Evolutionary conservation across 2,797 vertebrate genomes (phyloP).

Genomic region (Alosa sapidissima): DNA sequence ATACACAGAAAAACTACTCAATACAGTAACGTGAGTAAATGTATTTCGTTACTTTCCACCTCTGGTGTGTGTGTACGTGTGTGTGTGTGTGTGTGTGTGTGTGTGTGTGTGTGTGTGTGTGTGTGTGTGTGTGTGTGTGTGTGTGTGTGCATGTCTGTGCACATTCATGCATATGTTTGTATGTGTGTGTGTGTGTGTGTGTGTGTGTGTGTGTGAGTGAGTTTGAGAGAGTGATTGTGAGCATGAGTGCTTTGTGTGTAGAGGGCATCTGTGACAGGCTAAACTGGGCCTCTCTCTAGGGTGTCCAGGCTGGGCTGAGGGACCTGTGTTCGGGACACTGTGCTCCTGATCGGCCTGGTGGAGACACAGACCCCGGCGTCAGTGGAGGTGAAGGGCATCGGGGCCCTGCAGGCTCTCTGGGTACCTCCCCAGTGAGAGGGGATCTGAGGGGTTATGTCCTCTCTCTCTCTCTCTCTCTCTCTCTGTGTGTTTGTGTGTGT

Average conservation of each 20-base stretch:
- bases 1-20: too few relatives aligned
- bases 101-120: neutral
- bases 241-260: neutral
- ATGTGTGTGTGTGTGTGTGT: neutral
- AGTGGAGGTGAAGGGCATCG: neutral
- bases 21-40: too few relatives aligned
- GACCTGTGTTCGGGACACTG: neutral
- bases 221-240: neutral
- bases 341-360: neutral
- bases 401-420: neutral
- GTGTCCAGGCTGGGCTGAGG: neutral
- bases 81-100: neutral
- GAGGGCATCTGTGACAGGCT: constrained; percentile 1
- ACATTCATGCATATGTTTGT: neutral
- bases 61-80: neutral
- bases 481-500: too few relatives aligned
- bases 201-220: neutral
- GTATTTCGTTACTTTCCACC: too few relatives aligned
- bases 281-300: neutral
- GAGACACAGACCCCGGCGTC: neutral
- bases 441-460: neutral
- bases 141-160: neutral
- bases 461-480: neutral
- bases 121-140: neutral
- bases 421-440: neutral